phyloP scores from a whole-genome alignment of 2,113 vertebrate genomes.

The Irena cyanogastra region DNA sequence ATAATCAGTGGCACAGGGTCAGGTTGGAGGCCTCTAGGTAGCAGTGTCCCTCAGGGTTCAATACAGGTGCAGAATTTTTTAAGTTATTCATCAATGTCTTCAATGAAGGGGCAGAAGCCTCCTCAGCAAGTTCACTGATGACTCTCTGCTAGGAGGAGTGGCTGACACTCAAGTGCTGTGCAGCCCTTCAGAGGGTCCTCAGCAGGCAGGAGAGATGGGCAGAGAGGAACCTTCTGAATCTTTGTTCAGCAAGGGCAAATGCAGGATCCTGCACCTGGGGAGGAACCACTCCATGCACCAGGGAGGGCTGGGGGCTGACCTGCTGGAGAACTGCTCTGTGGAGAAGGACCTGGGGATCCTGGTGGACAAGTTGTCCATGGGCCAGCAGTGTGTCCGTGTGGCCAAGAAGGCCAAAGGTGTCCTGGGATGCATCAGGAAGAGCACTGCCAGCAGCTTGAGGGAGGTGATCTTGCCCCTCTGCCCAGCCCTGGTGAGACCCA shows the following conservation, averaged over 20 bases:
- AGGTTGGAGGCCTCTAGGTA: background rate
- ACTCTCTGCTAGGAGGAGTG: background rate
- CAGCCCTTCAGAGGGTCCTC: background rate
- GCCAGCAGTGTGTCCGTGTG: background rate
- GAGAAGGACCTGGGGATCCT: background rate
- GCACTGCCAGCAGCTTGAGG: accelerated
- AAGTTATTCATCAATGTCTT: background rate
- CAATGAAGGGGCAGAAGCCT: background rate
- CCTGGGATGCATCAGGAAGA: background rate
- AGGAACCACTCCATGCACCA: background rate
- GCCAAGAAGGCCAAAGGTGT: background rate
- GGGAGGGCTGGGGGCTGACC: no score
- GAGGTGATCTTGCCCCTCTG: background rate
- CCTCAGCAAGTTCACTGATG: background rate
- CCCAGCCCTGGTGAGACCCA: background rate
- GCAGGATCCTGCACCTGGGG: background rate
- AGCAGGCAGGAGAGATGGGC: background rate
- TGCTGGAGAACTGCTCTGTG: background rate
- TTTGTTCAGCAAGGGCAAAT: background rate
- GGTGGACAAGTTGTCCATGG: background rate
- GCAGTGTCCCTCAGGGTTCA: background rate
- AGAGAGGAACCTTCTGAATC: background rate
- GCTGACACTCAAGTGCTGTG: accelerated
- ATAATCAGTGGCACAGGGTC: background rate
- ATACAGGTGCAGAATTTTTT: no score